Percentiles rank a stretch among this genome's conserved stretches.
These are phyloP conservation scores for Setipinna tenuifilis DNA, from an alignment of 2,797 vertebrate species.

Conservation along the genomic window DNA sequence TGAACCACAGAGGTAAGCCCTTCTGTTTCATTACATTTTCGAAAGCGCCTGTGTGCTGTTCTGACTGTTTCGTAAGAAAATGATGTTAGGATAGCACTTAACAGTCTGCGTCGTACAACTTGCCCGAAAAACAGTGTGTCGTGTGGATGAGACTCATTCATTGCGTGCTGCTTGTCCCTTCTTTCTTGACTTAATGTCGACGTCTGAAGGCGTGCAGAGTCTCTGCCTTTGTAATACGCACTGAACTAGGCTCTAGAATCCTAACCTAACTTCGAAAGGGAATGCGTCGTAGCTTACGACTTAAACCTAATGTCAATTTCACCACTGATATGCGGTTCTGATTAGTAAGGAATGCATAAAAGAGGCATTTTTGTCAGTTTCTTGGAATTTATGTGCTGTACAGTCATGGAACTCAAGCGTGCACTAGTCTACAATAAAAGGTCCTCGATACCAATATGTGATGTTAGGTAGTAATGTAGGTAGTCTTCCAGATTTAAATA, in stretches of 20 bases:
- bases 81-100: not conserved
- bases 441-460: not conserved
- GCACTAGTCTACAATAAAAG: not conserved
- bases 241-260: not conserved
- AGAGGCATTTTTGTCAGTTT: not conserved
- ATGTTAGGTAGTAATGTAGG: not conserved
- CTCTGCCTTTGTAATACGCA: not conserved
- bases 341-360: not conserved
- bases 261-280: not conserved
- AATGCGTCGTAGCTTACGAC: not conserved
- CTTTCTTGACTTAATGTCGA: conserved; percentile 2
- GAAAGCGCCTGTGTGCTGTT: not conserved
- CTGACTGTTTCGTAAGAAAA: not conserved
- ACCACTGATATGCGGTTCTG: not conserved
- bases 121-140: not conserved
- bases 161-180: not conserved
- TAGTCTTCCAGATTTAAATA: not conserved
- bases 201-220: not conserved
- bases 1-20: conserved; percentile 1
- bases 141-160: not conserved
- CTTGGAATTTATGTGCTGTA: not conserved
- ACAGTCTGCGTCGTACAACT: not conserved
- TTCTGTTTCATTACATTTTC: not conserved
- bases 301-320: not conserved
- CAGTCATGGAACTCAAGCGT: not conserved